Conservation (phyloP, 2,797 vertebrate species). For the Odontamblyopus rebecca region DNA sequence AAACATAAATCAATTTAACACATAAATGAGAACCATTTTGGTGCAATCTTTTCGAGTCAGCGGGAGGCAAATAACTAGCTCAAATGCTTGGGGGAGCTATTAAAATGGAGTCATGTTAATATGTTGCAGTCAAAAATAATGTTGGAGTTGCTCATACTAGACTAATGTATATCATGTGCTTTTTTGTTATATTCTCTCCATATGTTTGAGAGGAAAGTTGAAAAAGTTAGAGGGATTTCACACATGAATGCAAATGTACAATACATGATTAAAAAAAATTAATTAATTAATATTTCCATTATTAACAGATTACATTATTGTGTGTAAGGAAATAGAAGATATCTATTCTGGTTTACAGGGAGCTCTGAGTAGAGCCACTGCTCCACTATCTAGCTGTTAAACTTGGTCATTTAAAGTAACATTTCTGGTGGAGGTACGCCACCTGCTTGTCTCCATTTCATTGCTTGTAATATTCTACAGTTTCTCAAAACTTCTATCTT, state of each 20-base stretch:
- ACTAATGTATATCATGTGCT: neutral
- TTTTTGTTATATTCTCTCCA: neutral
- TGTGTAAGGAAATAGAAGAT: neutral
- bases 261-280: too few relatives aligned
- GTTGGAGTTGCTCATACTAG: neutral
- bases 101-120: neutral
- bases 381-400: neutral
- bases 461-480: too few relatives aligned
- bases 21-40: slow-evolving; percentile 6
- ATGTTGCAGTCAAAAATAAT: neutral
- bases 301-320: neutral
- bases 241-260: neutral
- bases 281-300: too few relatives aligned
- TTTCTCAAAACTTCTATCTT: too few relatives aligned
- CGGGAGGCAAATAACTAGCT: neutral
- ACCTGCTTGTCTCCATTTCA: too few relatives aligned
- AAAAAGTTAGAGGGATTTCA: neutral
- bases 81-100: slow-evolving; percentile 3
- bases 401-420: too few relatives aligned
- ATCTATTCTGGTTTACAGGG: neutral
- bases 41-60: slow-evolving; percentile 1
- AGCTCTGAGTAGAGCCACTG: neutral
- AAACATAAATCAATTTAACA: slow-evolving; percentile 3
- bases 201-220: neutral
- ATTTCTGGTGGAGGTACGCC: too few relatives aligned